Evolutionary conservation across 2,888 invertebrate genomes (phyloP).

Genomic region (Zaprionus obscuricornis): DNA sequence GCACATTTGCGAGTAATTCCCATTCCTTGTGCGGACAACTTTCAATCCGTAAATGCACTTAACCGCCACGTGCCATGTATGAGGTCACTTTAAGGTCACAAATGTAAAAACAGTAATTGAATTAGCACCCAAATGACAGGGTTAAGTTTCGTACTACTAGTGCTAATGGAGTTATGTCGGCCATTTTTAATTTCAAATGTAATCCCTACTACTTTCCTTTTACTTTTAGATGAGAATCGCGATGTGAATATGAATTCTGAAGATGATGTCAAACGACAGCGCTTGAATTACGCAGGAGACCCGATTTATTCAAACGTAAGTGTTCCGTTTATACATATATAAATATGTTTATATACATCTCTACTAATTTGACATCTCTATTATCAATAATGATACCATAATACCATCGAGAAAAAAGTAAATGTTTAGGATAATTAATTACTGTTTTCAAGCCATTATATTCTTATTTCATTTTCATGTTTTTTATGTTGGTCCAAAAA

Average conservation of each 20-base stretch:
- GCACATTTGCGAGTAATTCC: no score
- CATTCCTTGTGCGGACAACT: constrained; percentile 2
- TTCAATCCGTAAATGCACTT: constrained; percentile 62
- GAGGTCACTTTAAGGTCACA: background rate
- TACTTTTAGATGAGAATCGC: constrained; percentile 92
- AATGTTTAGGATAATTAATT: no score
- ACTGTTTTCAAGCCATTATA: no score
- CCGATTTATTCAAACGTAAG: constrained; percentile 95
- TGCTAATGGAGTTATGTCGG: background rate
- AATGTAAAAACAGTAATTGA: constrained; percentile 35
- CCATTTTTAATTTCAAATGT: background rate
- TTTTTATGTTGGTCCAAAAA: no score
- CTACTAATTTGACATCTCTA: background rate
- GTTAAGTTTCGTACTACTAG: background rate
- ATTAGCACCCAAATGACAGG: constrained; percentile 32
- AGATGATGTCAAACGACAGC: constrained; percentile 94
- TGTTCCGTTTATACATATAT: constrained; percentile 69
- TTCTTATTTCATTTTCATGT: no score
- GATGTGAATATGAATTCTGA: constrained; percentile 94
- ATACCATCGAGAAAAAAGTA: no score
- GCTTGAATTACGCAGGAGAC: constrained; percentile 94
- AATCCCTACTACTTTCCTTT: no score
- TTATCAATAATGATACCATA: no score
- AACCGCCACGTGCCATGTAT: constrained; percentile 61
- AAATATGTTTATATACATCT: background rate